phyloP scores from a whole-genome alignment of 2,888 invertebrate species.

The Habrosyne pyritoides region DNA sequence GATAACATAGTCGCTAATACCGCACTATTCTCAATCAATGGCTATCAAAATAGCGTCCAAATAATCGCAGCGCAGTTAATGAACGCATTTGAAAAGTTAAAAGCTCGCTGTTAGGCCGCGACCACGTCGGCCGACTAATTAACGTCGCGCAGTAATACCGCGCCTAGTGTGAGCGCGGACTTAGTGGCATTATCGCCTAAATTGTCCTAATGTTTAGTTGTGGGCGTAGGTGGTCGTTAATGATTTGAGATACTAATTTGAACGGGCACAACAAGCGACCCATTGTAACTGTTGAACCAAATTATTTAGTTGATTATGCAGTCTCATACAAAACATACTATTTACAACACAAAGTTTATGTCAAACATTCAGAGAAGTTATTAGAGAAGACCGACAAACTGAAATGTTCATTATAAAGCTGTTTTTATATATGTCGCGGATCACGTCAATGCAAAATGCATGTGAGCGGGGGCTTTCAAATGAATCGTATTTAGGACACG shows the following conservation, averaged over 20 bases:
- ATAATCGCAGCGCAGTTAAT: constrained; percentile 70
- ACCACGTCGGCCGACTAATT: constrained; percentile 67
- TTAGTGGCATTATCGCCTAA: constrained; percentile 79
- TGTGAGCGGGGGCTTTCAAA: constrained; percentile 54
- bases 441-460: constrained; percentile 42
- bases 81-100: constrained; percentile 80
- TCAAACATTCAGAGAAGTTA: too few relatives aligned
- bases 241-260: constrained; percentile 42
- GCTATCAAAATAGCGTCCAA: constrained; percentile 51
- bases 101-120: constrained; percentile 69
- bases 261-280: constrained; percentile 6
- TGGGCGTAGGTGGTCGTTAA: constrained; percentile 53
- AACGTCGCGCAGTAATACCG: constrained; percentile 65
- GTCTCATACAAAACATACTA: background rate
- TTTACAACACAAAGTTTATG: constrained; percentile 26
- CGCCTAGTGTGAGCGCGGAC: constrained; percentile 67
- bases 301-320: background rate
- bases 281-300: background rate
- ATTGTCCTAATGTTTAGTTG: constrained; percentile 80
- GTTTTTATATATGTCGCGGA: background rate
- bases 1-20: constrained; percentile 40
- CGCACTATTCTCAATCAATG: constrained; percentile 64
- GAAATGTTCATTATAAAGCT: too few relatives aligned
- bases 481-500: constrained; percentile 60
- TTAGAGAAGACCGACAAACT: background rate